Base-by-base conservation (phyloP, 2,797 vertebrate species). In the Acropternis orthonyx region DNA sequence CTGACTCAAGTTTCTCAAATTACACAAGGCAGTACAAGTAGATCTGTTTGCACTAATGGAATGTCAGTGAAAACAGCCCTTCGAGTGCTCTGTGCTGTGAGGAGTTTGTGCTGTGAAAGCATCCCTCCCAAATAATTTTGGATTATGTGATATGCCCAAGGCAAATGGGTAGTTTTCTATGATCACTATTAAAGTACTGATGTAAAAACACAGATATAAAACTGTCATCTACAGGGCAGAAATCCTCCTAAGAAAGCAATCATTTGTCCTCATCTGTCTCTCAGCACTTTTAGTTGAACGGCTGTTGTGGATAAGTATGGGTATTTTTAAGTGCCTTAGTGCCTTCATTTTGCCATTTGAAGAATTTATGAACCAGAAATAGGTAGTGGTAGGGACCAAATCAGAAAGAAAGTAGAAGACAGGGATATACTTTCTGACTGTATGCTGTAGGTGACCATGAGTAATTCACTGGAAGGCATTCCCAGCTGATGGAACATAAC, bases 21-120 rank as follows among this genome's bases (percentile, higher is more conserved):
- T 94, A 89, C 62, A 73, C 44, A 87, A 82, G 79, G 92, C 90
- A 30, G 71, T 88, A 91, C 66, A 96, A 91, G 58, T 46, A 77
- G 49, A 82, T n/a, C 39, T 90, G 58, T 83, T 94, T 6, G 1
- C 59, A 32, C 54, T 88, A 80, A 92, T 85, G 58, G 87, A 95
- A 95, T 92, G 88, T 76, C 90, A 96, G 81, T 68, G 82, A 87
- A 86, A 93, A 91, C 9, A 91, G 48, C 58, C 37, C 67, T 96
- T 85, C 69, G 92, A 79, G 67, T 55, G 26, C 49, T 86, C 65
- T 61, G 59, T 6, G 10, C 54, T 91, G 82, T 62, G 59, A 91
- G 76, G 54, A 95, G 48, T 37, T 76, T 0, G 0, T 89, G 54
- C 56, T 85, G 36, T 2, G 14, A 59, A 96, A 94, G 73, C 48